Base-by-base conservation (phyloP, 2,113 vertebrate species). In the Sinocyclocheilus anophthalmus region DNA sequence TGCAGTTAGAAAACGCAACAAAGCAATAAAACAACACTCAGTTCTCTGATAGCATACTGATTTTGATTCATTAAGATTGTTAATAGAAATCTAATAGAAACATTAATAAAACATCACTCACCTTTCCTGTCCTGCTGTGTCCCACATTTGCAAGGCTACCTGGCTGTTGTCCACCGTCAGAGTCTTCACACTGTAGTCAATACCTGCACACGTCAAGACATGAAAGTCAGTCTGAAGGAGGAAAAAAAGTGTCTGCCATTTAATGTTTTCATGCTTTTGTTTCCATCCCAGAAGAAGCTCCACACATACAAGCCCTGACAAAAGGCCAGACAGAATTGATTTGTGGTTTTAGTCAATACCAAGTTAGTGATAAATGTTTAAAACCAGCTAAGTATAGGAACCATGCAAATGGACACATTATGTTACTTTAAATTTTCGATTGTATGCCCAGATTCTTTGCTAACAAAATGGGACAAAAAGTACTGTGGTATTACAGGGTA, bases 91-190 rank as follows among this genome's bases (percentile, higher is more conserved):
- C 0, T n/a, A 65, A 13, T 53, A n/a, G 16, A 6, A 30, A 55
- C 3, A 16, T 53, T 14, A 53, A 53, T 53, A 18, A 53, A 13
- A 24, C 3, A 84, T 13, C 1, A 4, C 90, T 90, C 59, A 93
- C 97, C 96, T 94, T 92, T 99, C 97, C 91, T 98, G 97, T 57
- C 97, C 97, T 8, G 97, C 97, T 0, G 97, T 98, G 89, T 98
- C 97, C 97, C 98, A 99, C 90, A 99, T 92, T 89, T 99, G 97
- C 87, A 99, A 93, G 0, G 95, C 97, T 89, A 99, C 95, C 89
- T 92, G 94, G 50, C 91, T 95, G 88, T 88, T 92, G 48, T 97
- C 97, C 85, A 98, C 96, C 0, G 73, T 88, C 86, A 98, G 89
- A 0, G 96, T 98, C 92, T 97, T 98, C 76, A 99, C 96, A 5